phyloP scores from a whole-genome alignment of 2,797 vertebrate genomes.

The Acridotheres tristis region DNA sequence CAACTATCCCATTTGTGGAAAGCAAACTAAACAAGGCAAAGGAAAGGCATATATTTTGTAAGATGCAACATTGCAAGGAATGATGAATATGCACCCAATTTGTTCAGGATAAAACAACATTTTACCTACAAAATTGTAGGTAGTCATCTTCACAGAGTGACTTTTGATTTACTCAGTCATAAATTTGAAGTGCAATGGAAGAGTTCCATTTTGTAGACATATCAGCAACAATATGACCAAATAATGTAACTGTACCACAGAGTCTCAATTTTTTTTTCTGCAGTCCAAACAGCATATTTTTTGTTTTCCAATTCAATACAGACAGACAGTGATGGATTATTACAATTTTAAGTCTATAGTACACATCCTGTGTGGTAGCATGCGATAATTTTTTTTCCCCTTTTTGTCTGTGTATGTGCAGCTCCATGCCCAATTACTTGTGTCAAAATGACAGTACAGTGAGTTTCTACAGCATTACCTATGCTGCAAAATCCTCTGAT shows the following conservation, averaged over 20 bases:
- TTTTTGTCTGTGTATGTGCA: background rate
- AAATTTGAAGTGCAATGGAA: background rate
- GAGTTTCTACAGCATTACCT: slow-evolving; percentile 17
- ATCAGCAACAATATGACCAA: background rate
- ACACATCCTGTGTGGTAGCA: background rate
- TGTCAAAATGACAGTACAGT: slow-evolving; percentile 4
- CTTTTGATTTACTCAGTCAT: slow-evolving; percentile 5
- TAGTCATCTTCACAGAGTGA: background rate
- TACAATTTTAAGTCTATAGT: background rate
- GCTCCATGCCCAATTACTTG: slow-evolving; percentile 1
- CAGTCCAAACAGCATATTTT: background rate
- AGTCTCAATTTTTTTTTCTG: background rate
- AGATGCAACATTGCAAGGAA: background rate
- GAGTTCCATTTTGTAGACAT: background rate
- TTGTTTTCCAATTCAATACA: slow-evolving; percentile 12
- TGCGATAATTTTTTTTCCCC: background rate
- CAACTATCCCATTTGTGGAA: background rate
- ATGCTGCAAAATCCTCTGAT: slow-evolving; percentile 15
- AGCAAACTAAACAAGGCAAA: background rate
- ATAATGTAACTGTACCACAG: background rate
- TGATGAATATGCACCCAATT: background rate
- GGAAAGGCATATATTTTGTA: background rate
- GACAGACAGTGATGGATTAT: slow-evolving; percentile 39
- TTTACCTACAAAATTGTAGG: background rate
- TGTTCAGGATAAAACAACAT: background rate